Evolutionary conservation across 1,140 invertebrate genomes (phyloP), one percentile per base, ranked within the genome.

Genomic region (Ganaspis sp.): DNA sequence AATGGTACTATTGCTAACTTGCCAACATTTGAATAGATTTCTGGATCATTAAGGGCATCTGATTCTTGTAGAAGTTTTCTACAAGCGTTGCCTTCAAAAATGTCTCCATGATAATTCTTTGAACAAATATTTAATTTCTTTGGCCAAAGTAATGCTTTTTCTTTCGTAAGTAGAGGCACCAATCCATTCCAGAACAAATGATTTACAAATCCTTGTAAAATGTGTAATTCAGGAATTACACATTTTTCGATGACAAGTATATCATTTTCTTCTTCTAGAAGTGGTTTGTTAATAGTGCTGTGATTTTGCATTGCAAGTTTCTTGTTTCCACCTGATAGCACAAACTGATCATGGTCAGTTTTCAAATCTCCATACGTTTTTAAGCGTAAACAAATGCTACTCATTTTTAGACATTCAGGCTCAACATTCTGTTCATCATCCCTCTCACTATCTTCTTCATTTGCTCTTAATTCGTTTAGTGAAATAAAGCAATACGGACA

Each of bases 321-420:
- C 64, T 77, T 77, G 9, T 73, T 54, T 26, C 38, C 64, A 3
- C 54, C 70, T 38, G 38, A 4, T 69, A 69, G 54, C 64, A 1
- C 2, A 49, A 64, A 77, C 69, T 77, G 29, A 0, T 72, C 37
- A 42, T 72, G 38, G 4, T 38, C 69, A 29, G 17, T 37, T 70
- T 37, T 72, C 26, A 72, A 69, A 45, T 72, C 53, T 49, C 71
- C 54, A 29, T 64, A 76, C 9, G 75, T 73, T 72, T 69, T 77
- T 69, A 73, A 73, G 6, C 37, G 9, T 40, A 40, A 9, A 15
- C 17, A 21, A 45, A 15, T 15, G 1, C 2, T 45, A 45, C 9
- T 11, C 12, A 45, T n/a, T 45, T 45, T 45, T 8, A 6, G n/a
- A 0, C 42, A 45, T 15, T 45, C 9, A 11, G 42, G n/a, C 42